These are phyloP conservation scores for Crotalus adamanteus DNA, from an alignment of 2,797 vertebrate species.

Conservation along the genomic window DNA sequence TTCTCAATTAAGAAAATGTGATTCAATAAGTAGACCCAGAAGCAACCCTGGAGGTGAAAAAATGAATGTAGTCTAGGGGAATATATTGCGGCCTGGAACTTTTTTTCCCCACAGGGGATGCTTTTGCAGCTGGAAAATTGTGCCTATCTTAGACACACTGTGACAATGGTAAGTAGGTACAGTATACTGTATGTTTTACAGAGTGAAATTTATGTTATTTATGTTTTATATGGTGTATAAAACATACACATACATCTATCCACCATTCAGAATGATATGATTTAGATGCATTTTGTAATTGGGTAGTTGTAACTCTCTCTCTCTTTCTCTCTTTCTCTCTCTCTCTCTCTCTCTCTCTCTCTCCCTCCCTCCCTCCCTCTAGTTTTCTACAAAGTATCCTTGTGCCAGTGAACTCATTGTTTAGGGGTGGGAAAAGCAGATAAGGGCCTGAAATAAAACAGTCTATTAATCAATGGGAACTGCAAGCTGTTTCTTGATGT, in stretches of 20 bases:
- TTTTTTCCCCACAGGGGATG: background rate
- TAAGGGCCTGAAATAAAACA: background rate
- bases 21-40: background rate
- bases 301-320: background rate
- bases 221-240: background rate
- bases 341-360: too few species aligned
- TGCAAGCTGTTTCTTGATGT: background rate
- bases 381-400: background rate
- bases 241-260: background rate
- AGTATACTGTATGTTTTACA: background rate
- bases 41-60: background rate
- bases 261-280: background rate
- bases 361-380: background rate
- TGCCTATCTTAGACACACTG: background rate
- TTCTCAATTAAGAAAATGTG: background rate
- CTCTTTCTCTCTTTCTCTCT: too few species aligned
- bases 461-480: background rate
- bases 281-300: background rate
- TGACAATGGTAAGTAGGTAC: background rate
- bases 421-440: background rate
- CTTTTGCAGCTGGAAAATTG: background rate
- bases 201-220: background rate
- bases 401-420: background rate
- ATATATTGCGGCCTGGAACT: background rate
- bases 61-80: background rate